These are phyloP conservation scores for Bubalus kerabau DNA, from an alignment of 2,113 vertebrate genomes.

Conservation along the genomic window DNA sequence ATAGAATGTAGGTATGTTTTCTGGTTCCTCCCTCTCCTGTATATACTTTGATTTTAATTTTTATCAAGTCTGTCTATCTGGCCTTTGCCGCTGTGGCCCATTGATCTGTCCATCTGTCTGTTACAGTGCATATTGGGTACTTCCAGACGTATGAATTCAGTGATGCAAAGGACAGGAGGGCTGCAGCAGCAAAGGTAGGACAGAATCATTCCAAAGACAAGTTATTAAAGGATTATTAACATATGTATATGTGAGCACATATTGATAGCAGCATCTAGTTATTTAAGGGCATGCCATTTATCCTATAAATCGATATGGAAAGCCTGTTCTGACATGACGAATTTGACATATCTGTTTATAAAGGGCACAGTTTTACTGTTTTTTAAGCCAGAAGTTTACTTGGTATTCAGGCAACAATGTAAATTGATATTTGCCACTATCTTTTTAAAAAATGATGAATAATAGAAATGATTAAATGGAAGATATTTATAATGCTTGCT, in stretches of 20 bases:
- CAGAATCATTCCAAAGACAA: constrained; percentile 64
- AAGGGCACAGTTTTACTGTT: not conserved
- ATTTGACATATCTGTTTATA: not conserved
- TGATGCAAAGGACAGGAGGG: constrained; percentile 74
- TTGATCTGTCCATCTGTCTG: constrained; percentile 74
- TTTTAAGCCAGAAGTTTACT: not conserved
- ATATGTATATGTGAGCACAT: not conserved
- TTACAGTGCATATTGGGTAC: constrained; percentile 69
- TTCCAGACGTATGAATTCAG: constrained; percentile 71
- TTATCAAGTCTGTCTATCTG: constrained; percentile 68
- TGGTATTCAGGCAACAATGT: not conserved
- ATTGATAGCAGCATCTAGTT: constrained; percentile 24
- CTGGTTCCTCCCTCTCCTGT: not conserved
- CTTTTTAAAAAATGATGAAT: not conserved
- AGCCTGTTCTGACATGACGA: not conserved
- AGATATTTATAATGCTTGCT: not conserved
- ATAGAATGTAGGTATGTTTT: not conserved
- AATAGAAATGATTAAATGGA: not conserved
- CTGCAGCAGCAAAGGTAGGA: constrained; percentile 69
- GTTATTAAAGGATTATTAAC: constrained; percentile 59
- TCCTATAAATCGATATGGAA: not conserved
- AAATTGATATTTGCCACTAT: not conserved
- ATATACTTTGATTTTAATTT: constrained; percentile 62
- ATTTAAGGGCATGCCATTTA: constrained; percentile 1
- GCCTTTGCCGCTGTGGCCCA: constrained; percentile 62